Percentiles rank a stretch among this genome's conserved stretches.
Conservation (phyloP, 2,888 invertebrate genomes). For the Drosophila anomelani region DNA sequence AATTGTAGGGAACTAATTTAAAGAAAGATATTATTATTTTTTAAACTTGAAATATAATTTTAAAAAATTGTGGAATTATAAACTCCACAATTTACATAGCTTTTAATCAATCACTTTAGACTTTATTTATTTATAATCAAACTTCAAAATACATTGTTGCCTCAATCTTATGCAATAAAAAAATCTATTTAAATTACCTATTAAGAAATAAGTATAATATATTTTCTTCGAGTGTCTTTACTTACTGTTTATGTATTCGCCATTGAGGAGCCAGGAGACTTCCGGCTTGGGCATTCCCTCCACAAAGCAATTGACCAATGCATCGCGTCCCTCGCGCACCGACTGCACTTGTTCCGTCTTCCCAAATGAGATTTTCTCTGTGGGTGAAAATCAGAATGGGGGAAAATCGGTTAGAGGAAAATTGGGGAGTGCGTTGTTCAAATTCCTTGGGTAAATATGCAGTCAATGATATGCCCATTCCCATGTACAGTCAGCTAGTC, state of each 20-base stretch:
- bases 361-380: constrained; percentile 86
- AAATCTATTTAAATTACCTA: too few species aligned
- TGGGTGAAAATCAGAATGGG: constrained; percentile 32
- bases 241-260: constrained; percentile 83
- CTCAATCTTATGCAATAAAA: neutral
- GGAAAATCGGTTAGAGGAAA: constrained; percentile 9
- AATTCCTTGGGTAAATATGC: constrained; percentile 40
- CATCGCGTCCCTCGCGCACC: constrained; percentile 85
- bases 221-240: constrained; percentile 19
- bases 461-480: constrained; percentile 36
- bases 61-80: too few species aligned
- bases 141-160: too few species aligned
- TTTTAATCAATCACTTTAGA: too few species aligned
- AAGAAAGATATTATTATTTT: too few species aligned
- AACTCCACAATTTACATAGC: too few species aligned
- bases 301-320: constrained; percentile 84
- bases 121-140: too few species aligned
- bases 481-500: neutral
- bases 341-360: constrained; percentile 86
- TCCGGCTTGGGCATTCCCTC: constrained; percentile 85
- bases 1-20: too few species aligned
- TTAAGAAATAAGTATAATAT: too few species aligned
- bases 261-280: constrained; percentile 85
- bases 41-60: too few species aligned
- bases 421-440: constrained; percentile 6